These are phyloP conservation scores for Tanytarsus gracilentus DNA, from an alignment of 2,888 invertebrate species.

Conservation along the genomic window DNA sequence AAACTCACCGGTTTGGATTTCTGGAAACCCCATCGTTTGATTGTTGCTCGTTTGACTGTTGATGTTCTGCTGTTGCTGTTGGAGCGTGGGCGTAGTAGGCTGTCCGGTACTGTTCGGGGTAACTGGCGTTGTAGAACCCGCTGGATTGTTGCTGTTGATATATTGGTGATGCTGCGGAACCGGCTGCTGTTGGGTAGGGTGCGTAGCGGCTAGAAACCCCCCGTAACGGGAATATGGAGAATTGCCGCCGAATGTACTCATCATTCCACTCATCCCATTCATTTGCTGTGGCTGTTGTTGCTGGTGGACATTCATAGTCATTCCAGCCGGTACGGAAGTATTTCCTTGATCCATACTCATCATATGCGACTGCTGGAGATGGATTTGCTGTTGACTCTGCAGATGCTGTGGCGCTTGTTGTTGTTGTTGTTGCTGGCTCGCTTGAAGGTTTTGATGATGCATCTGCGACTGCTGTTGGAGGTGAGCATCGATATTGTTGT, in stretches of 20 bases:
- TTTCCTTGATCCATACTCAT: constrained; percentile 26
- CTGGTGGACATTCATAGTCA: constrained; percentile 29
- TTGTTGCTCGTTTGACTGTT: constrained; percentile 38
- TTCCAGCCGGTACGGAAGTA: constrained; percentile 19
- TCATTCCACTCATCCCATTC: constrained; percentile 34
- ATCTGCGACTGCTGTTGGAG: constrained; percentile 35
- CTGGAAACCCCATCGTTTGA: constrained; percentile 65
- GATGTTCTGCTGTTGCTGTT: constrained; percentile 24
- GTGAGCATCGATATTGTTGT: constrained; percentile 34
- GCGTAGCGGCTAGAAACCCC: constrained; percentile 52
- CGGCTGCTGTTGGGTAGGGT: constrained; percentile 37
- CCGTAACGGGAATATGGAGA: constrained; percentile 56
- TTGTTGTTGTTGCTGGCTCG: not conserved
- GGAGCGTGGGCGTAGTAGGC: constrained; percentile 32
- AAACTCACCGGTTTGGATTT: constrained; percentile 52
- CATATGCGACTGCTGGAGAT: constrained; percentile 33
- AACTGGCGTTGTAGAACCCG: constrained; percentile 9
- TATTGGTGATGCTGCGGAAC: constrained; percentile 12
- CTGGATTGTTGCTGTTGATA: constrained; percentile 27
- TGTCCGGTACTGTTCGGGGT: constrained; percentile 32
- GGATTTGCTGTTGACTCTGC: constrained; percentile 23
- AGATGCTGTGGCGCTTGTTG: constrained; percentile 42
- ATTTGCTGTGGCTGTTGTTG: constrained; percentile 14
- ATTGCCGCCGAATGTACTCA: constrained; percentile 46
- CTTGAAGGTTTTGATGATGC: constrained; percentile 33